These are phyloP conservation scores for Reticulitermes lucifugus DNA, from an alignment of 2,888 invertebrate genomes.

Conservation along the genomic window DNA sequence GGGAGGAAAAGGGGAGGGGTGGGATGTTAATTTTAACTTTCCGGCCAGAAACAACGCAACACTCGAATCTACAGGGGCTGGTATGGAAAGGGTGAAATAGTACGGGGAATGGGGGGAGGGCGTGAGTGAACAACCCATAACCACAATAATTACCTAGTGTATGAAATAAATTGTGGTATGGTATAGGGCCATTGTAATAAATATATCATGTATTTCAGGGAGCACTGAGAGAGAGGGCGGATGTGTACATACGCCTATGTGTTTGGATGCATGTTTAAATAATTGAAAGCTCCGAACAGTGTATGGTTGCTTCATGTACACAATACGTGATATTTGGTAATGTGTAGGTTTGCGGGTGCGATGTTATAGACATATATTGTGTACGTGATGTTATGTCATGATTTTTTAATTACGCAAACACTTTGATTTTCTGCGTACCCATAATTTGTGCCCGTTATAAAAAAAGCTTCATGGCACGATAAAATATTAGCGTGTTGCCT, in stretches of 20 bases:
- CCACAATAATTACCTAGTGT: conserved; percentile 49
- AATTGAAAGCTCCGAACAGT: conserved; percentile 33
- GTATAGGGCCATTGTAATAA: conserved; percentile 44
- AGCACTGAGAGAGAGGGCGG: neutral
- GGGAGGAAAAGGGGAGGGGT: neutral
- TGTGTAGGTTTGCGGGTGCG: conserved; percentile 19
- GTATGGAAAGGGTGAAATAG: conserved; percentile 9
- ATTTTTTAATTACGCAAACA: conserved; percentile 41
- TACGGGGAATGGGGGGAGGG: conserved; percentile 13
- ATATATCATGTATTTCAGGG: conserved; percentile 45
- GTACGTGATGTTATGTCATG: conserved; percentile 22
- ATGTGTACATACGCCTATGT: conserved; percentile 31
- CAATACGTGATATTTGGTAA: conserved; percentile 24
- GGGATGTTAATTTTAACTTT: conserved; percentile 50
- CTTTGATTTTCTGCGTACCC: conserved; percentile 37
- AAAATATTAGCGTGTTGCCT: conserved; percentile 37
- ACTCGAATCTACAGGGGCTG: conserved; percentile 34
- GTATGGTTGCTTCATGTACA: conserved; percentile 1
- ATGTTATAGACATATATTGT: conserved; percentile 13
- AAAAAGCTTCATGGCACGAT: conserved; percentile 16
- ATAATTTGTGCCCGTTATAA: conserved; percentile 34
- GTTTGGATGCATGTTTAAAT: conserved; percentile 39
- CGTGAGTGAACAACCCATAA: conserved; percentile 36
- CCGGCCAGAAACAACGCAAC: conserved; percentile 41
- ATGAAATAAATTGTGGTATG: conserved; percentile 50